Evolutionary conservation across 2,888 invertebrate genomes (phyloP), one percentile per base, ranked within the genome.

Genomic region (Acleris sparsana): DNA sequence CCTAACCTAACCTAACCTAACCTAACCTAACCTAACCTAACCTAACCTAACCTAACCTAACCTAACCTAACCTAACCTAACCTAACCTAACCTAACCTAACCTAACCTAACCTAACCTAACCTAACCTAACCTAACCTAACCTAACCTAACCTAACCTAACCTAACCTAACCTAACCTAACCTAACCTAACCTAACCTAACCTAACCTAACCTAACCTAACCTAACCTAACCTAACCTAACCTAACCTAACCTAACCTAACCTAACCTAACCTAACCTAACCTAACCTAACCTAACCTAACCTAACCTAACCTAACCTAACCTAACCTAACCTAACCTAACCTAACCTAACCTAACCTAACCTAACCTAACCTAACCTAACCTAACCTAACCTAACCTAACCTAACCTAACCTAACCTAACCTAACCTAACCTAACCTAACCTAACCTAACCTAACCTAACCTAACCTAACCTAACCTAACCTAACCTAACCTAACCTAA

Each of bases 221-320:
- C 61, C 61, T 61, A 61, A 61, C 61, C 62, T 62, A 62, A 62
- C 62, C 62, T 62, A 62, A 62, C 62, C 62, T 62, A 62, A 62
- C 62, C 62, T 62, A 62, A 62, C 62, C 62, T 62, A 62, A 62
- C 62, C 62, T 62, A 62, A 62, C 62, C 62, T 62, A 62, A 62
- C 62, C 62, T 62, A 62, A 62, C 62, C 62, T 62, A 62, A 62
- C 62, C 62, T 62, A 62, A 62, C 62, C 62, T 62, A 62, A 62
- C 62, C 62, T 62, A 62, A 62, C 62, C 62, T 62, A 62, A 62
- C 62, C 62, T 62, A 62, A 62, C 62, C 62, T 62, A 62, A 62
- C 62, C 62, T 62, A 62, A 62, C 62, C 62, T 62, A 62, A 62
- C 62, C 62, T 62, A 62, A 62, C 62, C 62, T 62, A 62, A 62